Evolutionary conservation across 2,113 vertebrate genomes (phyloP).

Genomic region (Thryonomys swinderianus): DNA sequence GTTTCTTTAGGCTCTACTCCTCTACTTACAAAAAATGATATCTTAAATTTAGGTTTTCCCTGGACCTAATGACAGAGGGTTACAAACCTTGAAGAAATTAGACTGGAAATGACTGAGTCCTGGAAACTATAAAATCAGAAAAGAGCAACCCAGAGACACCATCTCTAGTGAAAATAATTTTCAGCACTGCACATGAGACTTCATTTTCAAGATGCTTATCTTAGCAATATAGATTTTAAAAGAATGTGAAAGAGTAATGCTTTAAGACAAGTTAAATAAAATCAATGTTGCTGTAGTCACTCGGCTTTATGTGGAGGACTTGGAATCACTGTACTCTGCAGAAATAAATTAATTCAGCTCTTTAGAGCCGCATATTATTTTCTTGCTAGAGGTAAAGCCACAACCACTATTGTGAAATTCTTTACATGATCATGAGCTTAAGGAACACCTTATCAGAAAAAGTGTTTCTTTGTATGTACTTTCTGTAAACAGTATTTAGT

Average conservation of each 20-base stretch:
- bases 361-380: background rate
- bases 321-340: slow-evolving; percentile 29
- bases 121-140: slow-evolving; percentile 39
- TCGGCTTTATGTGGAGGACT: background rate
- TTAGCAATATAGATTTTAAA: slow-evolving; percentile 71
- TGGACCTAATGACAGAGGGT: background rate
- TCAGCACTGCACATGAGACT: slow-evolving; percentile 40
- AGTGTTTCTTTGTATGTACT: background rate
- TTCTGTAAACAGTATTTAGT: background rate
- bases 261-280: slow-evolving; percentile 64
- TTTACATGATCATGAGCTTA: background rate
- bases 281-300: slow-evolving; percentile 33
- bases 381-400: slow-evolving; percentile 50
- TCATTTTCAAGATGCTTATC: slow-evolving; percentile 47
- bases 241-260: slow-evolving; percentile 49
- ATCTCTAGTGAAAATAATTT: slow-evolving; percentile 48
- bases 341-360: slow-evolving; percentile 25
- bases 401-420: background rate
- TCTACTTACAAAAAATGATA: background rate
- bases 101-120: background rate
- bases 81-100: slow-evolving; percentile 21
- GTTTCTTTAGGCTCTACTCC: background rate
- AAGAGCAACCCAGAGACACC: background rate
- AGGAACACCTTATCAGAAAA: slow-evolving; percentile 7
- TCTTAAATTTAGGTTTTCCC: background rate